Conservation (phyloP, 2,113 vertebrate species). For the Paralichthys olivaceus region DNA sequence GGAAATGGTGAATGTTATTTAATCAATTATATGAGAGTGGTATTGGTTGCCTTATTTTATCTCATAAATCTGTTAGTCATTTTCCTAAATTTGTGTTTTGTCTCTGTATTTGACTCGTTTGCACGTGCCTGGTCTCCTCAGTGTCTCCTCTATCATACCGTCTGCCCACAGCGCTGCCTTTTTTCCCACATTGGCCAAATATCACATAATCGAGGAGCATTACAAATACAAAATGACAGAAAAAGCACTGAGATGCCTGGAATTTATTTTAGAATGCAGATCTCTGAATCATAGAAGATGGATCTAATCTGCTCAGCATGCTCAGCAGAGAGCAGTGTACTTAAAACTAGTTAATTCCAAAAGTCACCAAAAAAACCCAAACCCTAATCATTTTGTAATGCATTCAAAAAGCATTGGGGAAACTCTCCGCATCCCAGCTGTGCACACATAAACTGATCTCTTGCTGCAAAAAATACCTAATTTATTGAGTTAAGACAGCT, state of each 20-base stretch:
- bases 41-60: too few relatives aligned
- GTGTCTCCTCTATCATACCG: constrained; percentile 18
- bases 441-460: background rate
- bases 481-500: too few relatives aligned
- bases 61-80: too few relatives aligned
- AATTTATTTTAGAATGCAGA: background rate
- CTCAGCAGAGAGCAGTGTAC: background rate
- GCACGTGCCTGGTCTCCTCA: constrained; percentile 10
- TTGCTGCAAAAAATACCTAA: background rate
- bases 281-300: background rate
- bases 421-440: background rate
- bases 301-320: background rate
- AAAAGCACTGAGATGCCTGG: background rate
- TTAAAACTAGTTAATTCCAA: background rate
- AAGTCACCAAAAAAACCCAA: background rate
- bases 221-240: background rate
- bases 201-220: constrained; percentile 4
- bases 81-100: too few relatives aligned
- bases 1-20: background rate
- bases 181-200: constrained; percentile 16
- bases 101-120: too few relatives aligned
- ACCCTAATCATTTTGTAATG: background rate
- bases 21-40: too few relatives aligned
- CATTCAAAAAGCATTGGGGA: background rate
- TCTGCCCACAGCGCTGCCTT: constrained; percentile 28